Evolutionary conservation across 2,797 vertebrate species (phyloP), one percentile per base, ranked within the genome.

Genomic region (Schizothorax lantsangensis): DNA sequence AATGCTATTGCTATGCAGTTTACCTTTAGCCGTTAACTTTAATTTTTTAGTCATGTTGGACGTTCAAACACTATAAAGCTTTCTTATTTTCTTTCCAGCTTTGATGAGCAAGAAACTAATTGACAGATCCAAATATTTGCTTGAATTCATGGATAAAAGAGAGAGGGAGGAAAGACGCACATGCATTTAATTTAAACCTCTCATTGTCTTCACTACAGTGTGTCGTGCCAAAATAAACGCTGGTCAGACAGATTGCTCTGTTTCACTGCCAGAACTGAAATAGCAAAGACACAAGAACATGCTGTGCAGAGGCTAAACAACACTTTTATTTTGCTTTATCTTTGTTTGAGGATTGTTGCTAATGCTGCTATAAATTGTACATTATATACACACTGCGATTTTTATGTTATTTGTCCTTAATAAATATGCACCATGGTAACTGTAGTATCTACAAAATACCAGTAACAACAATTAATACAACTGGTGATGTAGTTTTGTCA

Each of bases 101-200:
- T 69, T 69, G 80, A 83, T 85, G 79, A 87, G 69, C 83, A 88
- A 86, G 87, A 80, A 89, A 83, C 73, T 71, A 66, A 47, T 84
- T 40, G 77, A 64, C 68, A 43, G 57, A 81, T 88, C 64, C 72
- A 89, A 87, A 87, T 84, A 86, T 86, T 86, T 84, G 80, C 81
- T 52, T 79, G 66, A 72, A 73, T 84, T 87, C 64, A 59, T 72
- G 45, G 43, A 11, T 66, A 21, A 73, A 54, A 40, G 36, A 33
- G 54, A 30, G 68, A 59, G 33, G 43, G 57, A 26, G 57, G 54
- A 38, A 82, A 68, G 15, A 69, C 17, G 14, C 17, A 26, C 59
- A 40, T 49, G 79, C 79, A 40, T 83, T 86, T 83, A 68, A 64
- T 89, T 88, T 87, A 82, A 75, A 83, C 64, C 36, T 75, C 72